Evolutionary conservation across 2,797 vertebrate genomes (phyloP).

Genomic region (Poeciliopsis gracilis): DNA sequence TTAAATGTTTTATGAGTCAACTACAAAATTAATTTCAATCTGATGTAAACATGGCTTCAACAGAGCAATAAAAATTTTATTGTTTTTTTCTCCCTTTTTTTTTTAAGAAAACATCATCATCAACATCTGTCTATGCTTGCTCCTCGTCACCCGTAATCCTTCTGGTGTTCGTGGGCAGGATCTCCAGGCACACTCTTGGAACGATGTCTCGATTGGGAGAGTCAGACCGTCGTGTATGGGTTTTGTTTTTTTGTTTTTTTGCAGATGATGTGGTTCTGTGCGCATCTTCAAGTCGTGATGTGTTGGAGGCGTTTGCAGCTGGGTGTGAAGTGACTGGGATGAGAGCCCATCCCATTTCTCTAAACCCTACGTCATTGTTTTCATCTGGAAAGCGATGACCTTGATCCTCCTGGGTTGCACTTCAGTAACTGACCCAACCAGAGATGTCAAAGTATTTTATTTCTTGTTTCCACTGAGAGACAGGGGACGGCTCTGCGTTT

Average conservation of each 20-base stretch:
- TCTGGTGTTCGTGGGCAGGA: background rate
- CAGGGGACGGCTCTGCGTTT: background rate
- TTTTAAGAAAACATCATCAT: background rate
- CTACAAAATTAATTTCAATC: background rate
- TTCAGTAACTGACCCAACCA: background rate
- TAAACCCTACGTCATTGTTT: background rate
- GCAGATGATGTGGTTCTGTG: background rate
- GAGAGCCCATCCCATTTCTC: background rate
- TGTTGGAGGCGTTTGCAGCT: background rate
- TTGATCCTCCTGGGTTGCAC: background rate
- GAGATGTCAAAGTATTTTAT: background rate
- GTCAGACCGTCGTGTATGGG: background rate
- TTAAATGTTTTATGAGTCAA: background rate
- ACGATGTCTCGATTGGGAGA: background rate
- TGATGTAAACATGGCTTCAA: background rate
- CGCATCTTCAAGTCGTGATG: background rate
- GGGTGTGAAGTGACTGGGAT: background rate
- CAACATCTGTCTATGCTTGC: background rate
- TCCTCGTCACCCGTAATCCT: background rate
- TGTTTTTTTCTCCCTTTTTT: background rate
- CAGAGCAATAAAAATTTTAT: background rate
- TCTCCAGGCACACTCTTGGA: background rate
- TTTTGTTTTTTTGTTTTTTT: background rate
- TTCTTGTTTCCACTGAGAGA: background rate
- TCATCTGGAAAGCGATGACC: background rate